Percentiles rank a stretch among this genome's conserved stretches.
These are phyloP conservation scores for Cheiracanthium punctorium DNA, from an alignment of 2,888 invertebrate species.

Conservation along the genomic window DNA sequence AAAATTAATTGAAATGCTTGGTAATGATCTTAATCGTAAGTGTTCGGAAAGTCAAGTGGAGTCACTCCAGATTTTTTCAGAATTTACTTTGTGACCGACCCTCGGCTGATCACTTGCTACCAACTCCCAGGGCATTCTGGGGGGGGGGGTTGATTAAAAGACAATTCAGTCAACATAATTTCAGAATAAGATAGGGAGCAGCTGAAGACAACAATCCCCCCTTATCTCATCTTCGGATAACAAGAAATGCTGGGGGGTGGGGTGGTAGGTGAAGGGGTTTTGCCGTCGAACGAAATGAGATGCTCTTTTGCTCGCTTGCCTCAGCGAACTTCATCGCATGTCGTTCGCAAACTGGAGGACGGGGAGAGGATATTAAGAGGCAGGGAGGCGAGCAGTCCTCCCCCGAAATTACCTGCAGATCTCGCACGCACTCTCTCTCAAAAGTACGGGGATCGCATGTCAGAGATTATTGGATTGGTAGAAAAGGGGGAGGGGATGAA, in stretches of 20 bases:
- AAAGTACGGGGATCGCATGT: not conserved
- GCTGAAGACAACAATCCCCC: conserved; percentile 20
- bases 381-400: too few relatives aligned
- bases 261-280: not conserved
- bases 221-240: too few relatives aligned
- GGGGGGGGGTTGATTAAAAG: conserved; percentile 60
- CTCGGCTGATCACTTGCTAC: too few relatives aligned
- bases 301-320: too few relatives aligned
- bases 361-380: too few relatives aligned
- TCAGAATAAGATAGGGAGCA: conserved; percentile 43
- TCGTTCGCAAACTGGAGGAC: not conserved
- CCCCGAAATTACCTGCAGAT: not conserved
- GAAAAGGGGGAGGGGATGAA: not conserved
- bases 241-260: too few relatives aligned
- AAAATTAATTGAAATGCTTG: too few relatives aligned
- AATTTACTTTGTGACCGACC: too few relatives aligned
- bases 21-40: too few relatives aligned
- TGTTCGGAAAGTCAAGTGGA: too few relatives aligned
- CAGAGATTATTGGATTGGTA: not conserved
- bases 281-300: conserved; percentile 41
- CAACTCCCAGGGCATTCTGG: too few relatives aligned
- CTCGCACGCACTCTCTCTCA: not conserved
- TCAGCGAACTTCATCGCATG: not conserved
- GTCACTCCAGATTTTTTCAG: too few relatives aligned
- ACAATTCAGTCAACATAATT: conserved; percentile 65